Base-by-base conservation (phyloP, 2,113 vertebrate species). In the Jacana jacana region DNA sequence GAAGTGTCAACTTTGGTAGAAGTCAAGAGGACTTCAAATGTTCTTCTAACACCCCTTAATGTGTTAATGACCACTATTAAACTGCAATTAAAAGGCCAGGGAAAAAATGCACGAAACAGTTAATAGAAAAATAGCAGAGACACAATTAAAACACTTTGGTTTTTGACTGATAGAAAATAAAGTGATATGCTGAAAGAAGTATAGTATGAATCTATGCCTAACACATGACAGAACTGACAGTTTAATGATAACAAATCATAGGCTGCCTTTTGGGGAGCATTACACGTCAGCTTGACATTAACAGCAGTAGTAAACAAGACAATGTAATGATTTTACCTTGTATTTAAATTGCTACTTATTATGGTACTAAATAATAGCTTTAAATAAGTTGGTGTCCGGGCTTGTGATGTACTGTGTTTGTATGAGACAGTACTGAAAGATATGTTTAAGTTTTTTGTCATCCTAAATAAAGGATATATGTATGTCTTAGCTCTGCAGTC, bases 11-110 rank as follows among this genome's bases (percentile, higher is more conserved):
- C 98, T 98, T 99, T 99, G 98, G 98, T 98, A 98, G 98, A 99
- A 99, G 98, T 99, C 99, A 98, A 98, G 98, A 98, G 98, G 98
- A 98, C 98, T 98, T 98, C 98, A 98, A 98, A 98, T 98, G 98
- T 99, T 99, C 98, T 98, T 98, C 98, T 98, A 98, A 98, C 98
- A 98, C 98, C 98, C 97, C 97, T 98, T 99, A 99, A 99, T 99
- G 98, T 99, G 98, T 99, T 99, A 99, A 98, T 99, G 99, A 99
- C 98, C 98, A 98, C 98, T 98, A 99, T 99, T 99, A 99, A 98
- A 99, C 97, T 97, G 97, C 98, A 99, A 99, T 99, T 99, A 99
- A 98, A 98, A 98, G 98, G 98, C 98, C 98, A 98, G 97, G 97
- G 97, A 91, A 96, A 98, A 98, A 98, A 98, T 98, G 97, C 98